These are phyloP conservation scores for Ischnus inquisitorius DNA, from an alignment of 2,888 invertebrate genomes.

Conservation along the genomic window DNA sequence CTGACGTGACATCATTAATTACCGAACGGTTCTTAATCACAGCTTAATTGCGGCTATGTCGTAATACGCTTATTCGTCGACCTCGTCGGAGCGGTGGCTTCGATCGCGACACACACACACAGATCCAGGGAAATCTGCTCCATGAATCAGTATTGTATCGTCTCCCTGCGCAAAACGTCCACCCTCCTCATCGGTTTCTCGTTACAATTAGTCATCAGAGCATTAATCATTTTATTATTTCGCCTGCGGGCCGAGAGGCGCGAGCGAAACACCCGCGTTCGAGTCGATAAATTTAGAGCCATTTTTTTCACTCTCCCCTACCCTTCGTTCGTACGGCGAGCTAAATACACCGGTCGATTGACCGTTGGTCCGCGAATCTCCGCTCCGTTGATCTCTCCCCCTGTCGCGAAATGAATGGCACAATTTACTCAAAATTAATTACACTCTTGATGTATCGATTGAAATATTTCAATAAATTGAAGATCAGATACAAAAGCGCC, in stretches of 20 bases:
- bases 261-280: neutral
- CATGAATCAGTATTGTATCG: conserved; percentile 12
- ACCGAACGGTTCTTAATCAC: conserved; percentile 45
- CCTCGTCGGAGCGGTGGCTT: conserved; percentile 7
- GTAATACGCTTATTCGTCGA: conserved; percentile 36
- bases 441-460: neutral
- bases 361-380: neutral
- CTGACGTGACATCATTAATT: conserved; percentile 55
- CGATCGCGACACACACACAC: neutral
- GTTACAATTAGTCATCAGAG: conserved; percentile 47
- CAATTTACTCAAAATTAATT: no score
- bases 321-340: neutral
- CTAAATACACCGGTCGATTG: conserved; percentile 9
- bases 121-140: neutral
- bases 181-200: conserved; percentile 1
- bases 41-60: conserved; percentile 35
- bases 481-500: no score
- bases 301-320: neutral
- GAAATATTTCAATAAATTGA: conserved; percentile 11
- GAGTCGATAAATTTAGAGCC: conserved; percentile 27
- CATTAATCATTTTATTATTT: conserved; percentile 58
- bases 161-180: neutral
- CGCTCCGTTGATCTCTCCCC: neutral
- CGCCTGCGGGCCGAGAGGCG: neutral
- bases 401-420: neutral